Percentiles rank a stretch among this genome's conserved stretches.
Conservation (phyloP, 1,140 invertebrate genomes). For the Notospermus geniculatus region DNA sequence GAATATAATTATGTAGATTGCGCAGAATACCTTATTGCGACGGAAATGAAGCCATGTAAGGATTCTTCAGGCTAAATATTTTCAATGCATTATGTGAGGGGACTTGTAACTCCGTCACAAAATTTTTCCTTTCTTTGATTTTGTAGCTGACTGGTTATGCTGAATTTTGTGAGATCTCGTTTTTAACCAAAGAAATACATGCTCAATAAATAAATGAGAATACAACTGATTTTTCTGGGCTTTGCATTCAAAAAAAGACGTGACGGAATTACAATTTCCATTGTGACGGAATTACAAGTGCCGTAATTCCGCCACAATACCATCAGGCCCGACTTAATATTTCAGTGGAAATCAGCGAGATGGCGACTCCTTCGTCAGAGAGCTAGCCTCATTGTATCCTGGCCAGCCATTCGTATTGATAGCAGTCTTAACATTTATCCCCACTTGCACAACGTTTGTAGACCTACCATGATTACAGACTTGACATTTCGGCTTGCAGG, state of each 20-base stretch:
- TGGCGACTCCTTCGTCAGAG: too few relatives aligned
- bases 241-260: neutral
- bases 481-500: neutral
- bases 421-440: too few relatives aligned
- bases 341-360: too few relatives aligned
- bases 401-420: too few relatives aligned
- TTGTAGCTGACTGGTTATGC: neutral
- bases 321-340: too few relatives aligned
- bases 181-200: neutral
- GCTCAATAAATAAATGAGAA: neutral
- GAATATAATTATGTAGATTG: neutral
- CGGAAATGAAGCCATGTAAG: neutral
- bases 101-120: constrained; percentile 1
- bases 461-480: neutral
- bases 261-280: neutral
- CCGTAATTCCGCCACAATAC: neutral
- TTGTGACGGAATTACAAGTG: constrained; percentile 1
- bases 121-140: neutral
- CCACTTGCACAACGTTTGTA: too few relatives aligned
- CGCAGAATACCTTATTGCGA: neutral
- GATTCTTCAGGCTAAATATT: neutral
- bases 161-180: neutral
- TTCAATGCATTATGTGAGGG: neutral
- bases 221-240: neutral
- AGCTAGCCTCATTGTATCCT: too few relatives aligned